Conservation (phyloP, 2,888 invertebrate species). For the Plebejus melissa region DNA sequence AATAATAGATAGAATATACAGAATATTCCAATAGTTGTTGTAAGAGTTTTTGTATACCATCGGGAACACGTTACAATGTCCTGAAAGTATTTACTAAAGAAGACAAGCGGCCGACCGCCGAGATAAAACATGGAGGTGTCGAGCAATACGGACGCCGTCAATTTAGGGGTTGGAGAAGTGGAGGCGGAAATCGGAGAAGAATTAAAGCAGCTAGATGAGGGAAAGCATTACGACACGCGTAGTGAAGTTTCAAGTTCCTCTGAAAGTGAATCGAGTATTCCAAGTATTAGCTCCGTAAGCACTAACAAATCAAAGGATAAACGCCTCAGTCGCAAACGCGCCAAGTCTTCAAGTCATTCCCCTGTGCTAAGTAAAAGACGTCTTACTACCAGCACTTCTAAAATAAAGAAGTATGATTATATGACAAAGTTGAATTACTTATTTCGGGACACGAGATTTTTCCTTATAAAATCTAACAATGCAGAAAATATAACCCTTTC, state of each 20-base stretch:
- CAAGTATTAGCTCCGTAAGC: slow-evolving; percentile 89
- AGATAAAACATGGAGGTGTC: slow-evolving; percentile 68
- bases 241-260: slow-evolving; percentile 93
- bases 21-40: background rate
- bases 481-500: slow-evolving; percentile 97
- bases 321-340: slow-evolving; percentile 79
- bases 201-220: slow-evolving; percentile 86
- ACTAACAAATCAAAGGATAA: slow-evolving; percentile 82
- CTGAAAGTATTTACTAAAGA: background rate
- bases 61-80: background rate
- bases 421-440: slow-evolving; percentile 94
- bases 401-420: slow-evolving; percentile 88
- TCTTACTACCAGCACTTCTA: slow-evolving; percentile 49
- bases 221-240: slow-evolving; percentile 87
- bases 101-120: background rate
- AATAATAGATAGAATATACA: background rate
- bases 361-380: slow-evolving; percentile 63
- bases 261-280: slow-evolving; percentile 84
- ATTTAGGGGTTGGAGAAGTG: slow-evolving; percentile 82
- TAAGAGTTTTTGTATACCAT: background rate
- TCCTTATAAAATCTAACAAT: slow-evolving; percentile 98
- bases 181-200: slow-evolving; percentile 89
- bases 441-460: slow-evolving; percentile 95
- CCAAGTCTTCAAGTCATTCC: slow-evolving; percentile 64
- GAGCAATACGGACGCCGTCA: slow-evolving; percentile 80